Evolutionary conservation across 2,797 vertebrate genomes (phyloP).

Genomic region (Coracias cyanogaster): DNA sequence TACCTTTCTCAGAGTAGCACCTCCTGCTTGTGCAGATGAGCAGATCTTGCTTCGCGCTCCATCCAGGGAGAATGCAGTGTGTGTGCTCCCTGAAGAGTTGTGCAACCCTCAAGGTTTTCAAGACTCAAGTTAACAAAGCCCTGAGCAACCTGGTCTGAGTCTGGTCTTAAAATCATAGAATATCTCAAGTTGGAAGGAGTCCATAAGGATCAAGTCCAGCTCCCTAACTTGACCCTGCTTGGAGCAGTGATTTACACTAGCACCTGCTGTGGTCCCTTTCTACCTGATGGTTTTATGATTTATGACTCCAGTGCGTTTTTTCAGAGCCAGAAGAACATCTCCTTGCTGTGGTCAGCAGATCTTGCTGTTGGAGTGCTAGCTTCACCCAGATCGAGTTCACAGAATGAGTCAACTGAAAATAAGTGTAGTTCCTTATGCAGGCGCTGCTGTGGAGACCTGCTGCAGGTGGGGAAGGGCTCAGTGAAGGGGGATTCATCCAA

Average conservation of each 20-base stretch:
- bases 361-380: background rate
- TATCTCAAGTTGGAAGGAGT: background rate
- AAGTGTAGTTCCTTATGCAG: background rate
- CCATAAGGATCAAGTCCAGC: rapidly evolving
- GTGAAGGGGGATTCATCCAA: background rate
- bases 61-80: no score
- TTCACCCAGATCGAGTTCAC: background rate
- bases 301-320: background rate
- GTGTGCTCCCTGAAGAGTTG: background rate
- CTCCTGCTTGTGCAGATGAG: background rate
- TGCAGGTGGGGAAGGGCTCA: background rate
- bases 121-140: background rate
- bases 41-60: background rate
- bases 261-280: background rate
- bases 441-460: background rate
- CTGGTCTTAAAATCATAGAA: background rate
- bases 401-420: background rate
- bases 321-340: background rate
- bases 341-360: background rate
- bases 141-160: background rate
- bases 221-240: background rate
- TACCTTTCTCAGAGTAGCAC: background rate
- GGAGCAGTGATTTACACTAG: background rate
- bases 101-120: background rate
- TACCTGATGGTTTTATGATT: background rate